Evolutionary conservation across 2,888 invertebrate species (phyloP), one percentile per base, ranked within the genome.

Genomic region (Eupithecia inturbata): DNA sequence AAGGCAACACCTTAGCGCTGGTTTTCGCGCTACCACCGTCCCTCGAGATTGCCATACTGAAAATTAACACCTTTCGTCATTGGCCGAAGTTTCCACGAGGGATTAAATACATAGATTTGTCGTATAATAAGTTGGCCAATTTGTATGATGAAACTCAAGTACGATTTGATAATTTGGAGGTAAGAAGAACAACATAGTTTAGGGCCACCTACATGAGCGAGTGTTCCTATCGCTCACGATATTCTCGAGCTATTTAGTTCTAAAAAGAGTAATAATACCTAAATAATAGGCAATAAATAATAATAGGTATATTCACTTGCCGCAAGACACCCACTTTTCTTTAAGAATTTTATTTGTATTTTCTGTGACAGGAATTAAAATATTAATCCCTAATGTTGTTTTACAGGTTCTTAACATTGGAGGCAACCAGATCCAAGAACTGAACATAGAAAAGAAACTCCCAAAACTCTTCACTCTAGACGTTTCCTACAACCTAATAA

Each of bases 401-500:
- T 63, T 64, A 14, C 90, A 95, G 95, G 87, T 92, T 10, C 81
- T 95, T 68, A 92, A 90, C 77, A 87, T 95, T 16, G 94, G 92
- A 14, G 92, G 92, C 7, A 95, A 95, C 76, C 92, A 92, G 79
- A 87, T 95, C 77, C 91, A 90, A 77, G 88, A 90, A 14, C 85
- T 95, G 33, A 89, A 91, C 68, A 86, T 95, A n/a, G 83, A 89
- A 39, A 91, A 88, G 70, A 92, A 92, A 79, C 82, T 95, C 19
- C 85, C 92, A 0, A 91, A 89, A 63, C 85, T 96, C 0, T 90
- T 88, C 80, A 91, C 86, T 57, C 80, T 96, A 72, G 95, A 96
- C 80, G 67, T 95, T 33, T 95, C 95, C 0, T 91, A 92, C 80
- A 96, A 96, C 79, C 79, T 89, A 12, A 83, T 95, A 28, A 77